A percentile compares a stretch with the other conserved stretches of the same genome.
Conservation (phyloP, 2,113 vertebrate species). For the Sapayoa aenigma region DNA sequence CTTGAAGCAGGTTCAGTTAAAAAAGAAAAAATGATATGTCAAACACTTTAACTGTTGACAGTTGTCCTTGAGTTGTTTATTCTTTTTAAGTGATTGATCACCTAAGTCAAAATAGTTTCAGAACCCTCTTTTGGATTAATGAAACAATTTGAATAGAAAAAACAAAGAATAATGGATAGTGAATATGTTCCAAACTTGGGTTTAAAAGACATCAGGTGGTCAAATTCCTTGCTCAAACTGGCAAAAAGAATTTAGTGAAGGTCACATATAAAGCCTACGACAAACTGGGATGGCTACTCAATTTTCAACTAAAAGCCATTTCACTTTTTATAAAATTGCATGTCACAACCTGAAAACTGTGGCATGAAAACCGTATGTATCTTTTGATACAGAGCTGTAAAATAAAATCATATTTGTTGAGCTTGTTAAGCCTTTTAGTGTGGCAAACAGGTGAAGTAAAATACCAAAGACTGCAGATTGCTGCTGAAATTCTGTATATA, state of each 20-base stretch:
- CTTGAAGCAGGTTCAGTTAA: background rate
- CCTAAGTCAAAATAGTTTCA: background rate
- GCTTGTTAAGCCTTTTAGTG: background rate
- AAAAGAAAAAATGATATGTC: background rate
- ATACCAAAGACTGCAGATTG: background rate
- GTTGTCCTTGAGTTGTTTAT: slow-evolving; percentile 2
- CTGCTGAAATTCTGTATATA: background rate
- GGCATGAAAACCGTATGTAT: background rate
- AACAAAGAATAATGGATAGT: background rate
- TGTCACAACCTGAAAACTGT: background rate
- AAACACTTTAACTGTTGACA: background rate
- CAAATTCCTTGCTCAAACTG: background rate
- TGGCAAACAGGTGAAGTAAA: background rate
- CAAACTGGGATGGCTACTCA: background rate
- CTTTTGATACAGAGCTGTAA: background rate
- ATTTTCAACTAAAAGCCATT: too few species aligned
- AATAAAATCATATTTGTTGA: background rate
- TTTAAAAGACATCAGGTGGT: background rate
- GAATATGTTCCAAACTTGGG: background rate
- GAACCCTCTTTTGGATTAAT: background rate
- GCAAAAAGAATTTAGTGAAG: background rate
- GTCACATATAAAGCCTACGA: background rate
- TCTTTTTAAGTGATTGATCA: slow-evolving; percentile 4
- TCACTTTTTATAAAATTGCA: background rate
- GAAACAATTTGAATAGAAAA: background rate